A percentile compares a stretch with the other conserved stretches of the same genome.
Conservation (phyloP, 1,140 invertebrate genomes). For the Steinernema feltiae region DNA sequence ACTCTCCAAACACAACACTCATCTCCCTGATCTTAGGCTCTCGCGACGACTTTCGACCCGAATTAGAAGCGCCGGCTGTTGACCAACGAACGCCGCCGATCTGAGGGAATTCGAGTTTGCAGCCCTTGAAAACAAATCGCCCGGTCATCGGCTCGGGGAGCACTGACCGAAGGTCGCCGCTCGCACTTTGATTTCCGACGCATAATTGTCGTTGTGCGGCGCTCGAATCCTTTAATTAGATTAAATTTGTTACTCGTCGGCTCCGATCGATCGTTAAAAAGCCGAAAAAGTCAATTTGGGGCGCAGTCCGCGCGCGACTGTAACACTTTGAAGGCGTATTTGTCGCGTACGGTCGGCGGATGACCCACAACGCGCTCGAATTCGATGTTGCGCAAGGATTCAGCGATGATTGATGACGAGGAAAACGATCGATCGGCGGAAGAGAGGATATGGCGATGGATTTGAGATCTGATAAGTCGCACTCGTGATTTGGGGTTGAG, state of each 20-base stretch:
- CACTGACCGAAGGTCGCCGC: too few relatives aligned
- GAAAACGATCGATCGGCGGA: background rate
- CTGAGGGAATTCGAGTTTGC: too few relatives aligned
- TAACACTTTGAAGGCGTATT: background rate
- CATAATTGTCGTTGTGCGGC: background rate
- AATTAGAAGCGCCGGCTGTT: too few relatives aligned
- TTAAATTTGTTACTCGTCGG: background rate
- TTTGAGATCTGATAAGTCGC: background rate
- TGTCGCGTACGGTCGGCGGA: background rate
- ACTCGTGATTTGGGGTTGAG: background rate
- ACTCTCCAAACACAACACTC: background rate
- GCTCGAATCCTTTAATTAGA: background rate
- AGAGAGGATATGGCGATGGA: background rate
- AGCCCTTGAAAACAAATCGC: too few relatives aligned
- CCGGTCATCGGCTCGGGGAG: too few relatives aligned
- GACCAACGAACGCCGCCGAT: too few relatives aligned
- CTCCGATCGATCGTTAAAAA: background rate
- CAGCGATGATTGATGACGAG: background rate
- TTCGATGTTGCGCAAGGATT: background rate
- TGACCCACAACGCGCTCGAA: background rate
- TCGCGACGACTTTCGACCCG: too few relatives aligned
- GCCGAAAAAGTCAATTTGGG: background rate
- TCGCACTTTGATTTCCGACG: too few relatives aligned
- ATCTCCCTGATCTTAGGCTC: background rate
- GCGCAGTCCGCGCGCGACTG: background rate